Base-by-base conservation (phyloP, 2,797 vertebrate genomes). In the Hydrocynus forskahlii region DNA sequence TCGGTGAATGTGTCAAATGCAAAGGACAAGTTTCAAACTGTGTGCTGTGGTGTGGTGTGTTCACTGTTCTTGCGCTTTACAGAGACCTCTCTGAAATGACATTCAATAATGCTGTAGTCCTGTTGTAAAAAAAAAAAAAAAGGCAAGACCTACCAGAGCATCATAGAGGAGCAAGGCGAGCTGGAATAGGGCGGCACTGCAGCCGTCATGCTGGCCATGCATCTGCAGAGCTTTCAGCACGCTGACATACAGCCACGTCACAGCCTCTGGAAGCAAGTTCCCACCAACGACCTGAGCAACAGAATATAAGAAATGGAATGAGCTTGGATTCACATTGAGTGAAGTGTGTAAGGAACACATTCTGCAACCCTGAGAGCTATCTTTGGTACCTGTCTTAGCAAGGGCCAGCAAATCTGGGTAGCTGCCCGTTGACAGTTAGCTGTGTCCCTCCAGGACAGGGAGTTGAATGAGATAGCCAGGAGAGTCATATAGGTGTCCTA, bases 101-200 rank as follows among this genome's bases (percentile, higher is more conserved):
- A 29, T 29, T 3, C 29, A 29, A 29, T 29, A 3, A 29, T 29
- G 29, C 3, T 29, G 1, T 29, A 29, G 29, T 29, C 29, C 29
- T 29, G 29, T 29, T 29, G 29, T 29, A 29, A 29, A 29, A 29
- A 29, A 29, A n/a, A n/a, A n/a, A n/a, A n/a, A n/a, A n/a, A n/a
- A n/a, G n/a, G 1, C 29, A 1, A 29, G 29, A 29, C 96, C 95
- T 89, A 99, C 98, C 96, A 99, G 92, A 29, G 94, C 94, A 77
- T 98, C 98, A 4, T 99, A 99, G 88, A 98, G 96, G 87, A 96
- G 92, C 93, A 98, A 95, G 17, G 97, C 97, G 89, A 99, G 92
- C 80, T 96, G 94, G 81, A 95, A 94, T 50, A 99, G 95, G 13
- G 95, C 92, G 2, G 92, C 91, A 87, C 96, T 96, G 92, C 97